These are phyloP conservation scores for Bungarus multicinctus DNA, from an alignment of 2,113 vertebrate genomes.

Conservation along the genomic window DNA sequence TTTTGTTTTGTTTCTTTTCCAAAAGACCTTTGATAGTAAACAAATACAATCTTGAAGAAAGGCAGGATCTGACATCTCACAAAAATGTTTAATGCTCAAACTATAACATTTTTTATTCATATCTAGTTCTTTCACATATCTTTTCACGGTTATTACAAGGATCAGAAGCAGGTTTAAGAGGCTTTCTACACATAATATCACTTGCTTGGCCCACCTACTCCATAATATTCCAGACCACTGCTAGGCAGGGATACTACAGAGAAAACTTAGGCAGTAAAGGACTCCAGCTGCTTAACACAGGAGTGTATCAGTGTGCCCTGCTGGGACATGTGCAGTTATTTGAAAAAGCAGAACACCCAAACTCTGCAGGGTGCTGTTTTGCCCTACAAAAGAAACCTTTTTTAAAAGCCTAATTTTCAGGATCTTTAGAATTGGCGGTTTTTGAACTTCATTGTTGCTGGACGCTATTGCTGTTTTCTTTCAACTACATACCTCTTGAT, in stretches of 20 bases:
- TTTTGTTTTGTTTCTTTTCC: not conserved
- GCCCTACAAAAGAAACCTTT: not conserved
- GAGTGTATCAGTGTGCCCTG: not conserved
- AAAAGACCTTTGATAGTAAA: not conserved
- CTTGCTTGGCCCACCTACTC: not conserved
- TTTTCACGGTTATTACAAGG: not conserved
- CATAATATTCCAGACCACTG: not conserved
- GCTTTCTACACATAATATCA: not conserved
- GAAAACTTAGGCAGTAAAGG: not conserved
- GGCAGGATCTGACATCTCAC: not conserved
- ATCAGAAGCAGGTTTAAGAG: not conserved
- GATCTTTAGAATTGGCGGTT: not conserved
- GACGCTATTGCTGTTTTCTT: not conserved
- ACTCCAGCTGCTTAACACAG: not conserved
- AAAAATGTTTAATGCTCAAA: not conserved
- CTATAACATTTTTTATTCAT: not conserved
- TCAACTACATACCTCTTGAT: not conserved
- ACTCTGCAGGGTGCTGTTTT: not conserved
- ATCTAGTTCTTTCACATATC: not conserved
- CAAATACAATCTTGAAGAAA: not conserved
- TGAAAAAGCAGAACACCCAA: not conserved
- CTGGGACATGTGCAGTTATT: not conserved
- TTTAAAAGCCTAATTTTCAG: not conserved
- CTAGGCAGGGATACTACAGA: not conserved
- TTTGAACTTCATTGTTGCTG: not conserved